Evolutionary conservation across 2,113 vertebrate genomes (phyloP).

Genomic region (Calyptommatus sinebrachiatus): DNA sequence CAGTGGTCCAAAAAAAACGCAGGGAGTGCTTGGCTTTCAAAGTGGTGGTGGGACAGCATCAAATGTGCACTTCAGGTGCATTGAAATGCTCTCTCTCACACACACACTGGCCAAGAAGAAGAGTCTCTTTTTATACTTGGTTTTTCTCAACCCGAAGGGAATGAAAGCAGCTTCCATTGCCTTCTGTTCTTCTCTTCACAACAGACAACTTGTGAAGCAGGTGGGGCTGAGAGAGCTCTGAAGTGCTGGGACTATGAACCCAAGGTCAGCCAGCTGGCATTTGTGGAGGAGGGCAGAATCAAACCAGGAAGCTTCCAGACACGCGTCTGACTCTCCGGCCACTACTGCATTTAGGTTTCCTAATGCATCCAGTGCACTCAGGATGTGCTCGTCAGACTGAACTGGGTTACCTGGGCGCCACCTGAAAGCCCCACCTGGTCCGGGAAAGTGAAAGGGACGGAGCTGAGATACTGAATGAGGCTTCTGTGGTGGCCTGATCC

Average conservation of each 20-base stretch:
- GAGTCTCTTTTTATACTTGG: too few species aligned
- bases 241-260: too few species aligned
- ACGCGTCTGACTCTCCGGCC: too few species aligned
- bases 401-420: neutral
- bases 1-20: neutral
- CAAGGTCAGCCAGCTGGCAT: too few species aligned
- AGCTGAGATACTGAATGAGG: neutral
- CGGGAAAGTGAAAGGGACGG: neutral
- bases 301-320: too few species aligned
- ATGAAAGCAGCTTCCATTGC: too few species aligned
- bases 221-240: too few species aligned
- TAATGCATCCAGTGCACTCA: neutral
- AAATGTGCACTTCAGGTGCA: neutral
- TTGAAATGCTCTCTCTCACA: neutral
- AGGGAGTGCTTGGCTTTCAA: neutral
- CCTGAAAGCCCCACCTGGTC: neutral
- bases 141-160: too few species aligned
- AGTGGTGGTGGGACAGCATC: neutral
- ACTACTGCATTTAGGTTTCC: neutral
- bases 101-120: too few species aligned
- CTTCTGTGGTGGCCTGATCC: neutral
- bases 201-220: too few species aligned
- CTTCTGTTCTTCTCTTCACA: too few species aligned
- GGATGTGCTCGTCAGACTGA: neutral
- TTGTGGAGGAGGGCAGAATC: too few species aligned